Evolutionary conservation across 2,113 vertebrate species (phyloP), one percentile per base, ranked within the genome.

Genomic region (Nerophis lumbriciformis): DNA sequence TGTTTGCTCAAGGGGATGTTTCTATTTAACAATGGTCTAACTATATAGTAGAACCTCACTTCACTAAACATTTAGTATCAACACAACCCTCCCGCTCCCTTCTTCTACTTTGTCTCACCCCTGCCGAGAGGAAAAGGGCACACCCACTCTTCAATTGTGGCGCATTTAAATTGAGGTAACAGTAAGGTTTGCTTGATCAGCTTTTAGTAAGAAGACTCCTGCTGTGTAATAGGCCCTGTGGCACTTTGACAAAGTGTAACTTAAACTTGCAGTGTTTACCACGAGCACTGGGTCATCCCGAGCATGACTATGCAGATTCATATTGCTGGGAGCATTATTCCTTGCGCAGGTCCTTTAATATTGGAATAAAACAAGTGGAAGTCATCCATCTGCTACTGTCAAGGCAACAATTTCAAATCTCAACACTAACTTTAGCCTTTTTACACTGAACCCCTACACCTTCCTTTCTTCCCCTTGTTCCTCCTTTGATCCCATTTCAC

Each of bases 401-500:
- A 68, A 72, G 60, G 65, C 72, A 65, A 61, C 82, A 78, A 81
- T 78, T 82, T 81, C 58, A 75, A 82, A 85, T 88, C 75, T 80
- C 68, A 19, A 19, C 19, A 19, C 19, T 19, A 74, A 78, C 68
- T 82, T 53, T 59, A 51, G 47, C 60, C 68, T 75, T 65, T 80
- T 76, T 61, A 70, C 82, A 75, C 71, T 78, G 61, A 59, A 44
- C 48, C 47, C 59, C 45, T 21, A 28, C 53, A 60, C 59, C 63
- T 16, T 67, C 61, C 44, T 54, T 61, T 61, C 71, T 69, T 69
- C 77, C 73, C 70, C 75, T 65, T 79, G 73, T 81, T 65, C 72
- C 66, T 79, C 61, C 60, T 79, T 78, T 81, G 82, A 87, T 86
- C 84, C 77, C 72, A 71, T 87, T 88, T 85, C 81, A 83, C 73